phyloP scores from a whole-genome alignment of 2,797 vertebrate species.

The Merluccius polli region DNA sequence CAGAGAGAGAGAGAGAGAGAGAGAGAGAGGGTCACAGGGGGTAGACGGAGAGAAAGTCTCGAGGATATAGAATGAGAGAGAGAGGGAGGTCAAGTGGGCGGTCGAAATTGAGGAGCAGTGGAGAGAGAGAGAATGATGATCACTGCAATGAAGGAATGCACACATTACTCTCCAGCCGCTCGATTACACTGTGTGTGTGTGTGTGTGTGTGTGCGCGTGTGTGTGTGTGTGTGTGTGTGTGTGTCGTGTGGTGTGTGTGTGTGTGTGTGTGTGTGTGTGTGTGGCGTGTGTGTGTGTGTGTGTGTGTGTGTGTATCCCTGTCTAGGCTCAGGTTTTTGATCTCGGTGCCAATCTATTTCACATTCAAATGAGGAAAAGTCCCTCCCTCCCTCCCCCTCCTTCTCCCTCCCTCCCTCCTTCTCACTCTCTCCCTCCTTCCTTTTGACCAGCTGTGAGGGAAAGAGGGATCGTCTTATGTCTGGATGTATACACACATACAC shows the following conservation, averaged over 20 bases:
- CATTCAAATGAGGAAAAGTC: constrained; percentile 57
- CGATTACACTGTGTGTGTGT: not conserved
- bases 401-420: not conserved
- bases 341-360: constrained; percentile 54
- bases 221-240: constrained; percentile 11
- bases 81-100: not conserved
- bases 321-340: constrained; percentile 45
- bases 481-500: not conserved
- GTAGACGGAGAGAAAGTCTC: not conserved
- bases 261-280: not conserved
- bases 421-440: not conserved
- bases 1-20: not conserved
- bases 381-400: not conserved
- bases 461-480: not conserved
- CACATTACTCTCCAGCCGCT: constrained; percentile 3
- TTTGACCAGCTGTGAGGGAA: not conserved
- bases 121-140: constrained; percentile 23
- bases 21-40: not conserved
- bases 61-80: not conserved
- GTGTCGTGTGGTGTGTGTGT: too few species aligned
- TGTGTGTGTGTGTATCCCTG: constrained; percentile 4
- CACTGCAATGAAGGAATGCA: constrained; percentile 38
- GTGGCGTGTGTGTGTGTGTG: constrained; percentile 19
- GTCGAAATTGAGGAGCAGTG: not conserved
- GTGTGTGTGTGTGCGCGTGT: constrained; percentile 6